Evolutionary conservation across 2,888 invertebrate genomes (phyloP).

Genomic region (Drosophila birchii): DNA sequence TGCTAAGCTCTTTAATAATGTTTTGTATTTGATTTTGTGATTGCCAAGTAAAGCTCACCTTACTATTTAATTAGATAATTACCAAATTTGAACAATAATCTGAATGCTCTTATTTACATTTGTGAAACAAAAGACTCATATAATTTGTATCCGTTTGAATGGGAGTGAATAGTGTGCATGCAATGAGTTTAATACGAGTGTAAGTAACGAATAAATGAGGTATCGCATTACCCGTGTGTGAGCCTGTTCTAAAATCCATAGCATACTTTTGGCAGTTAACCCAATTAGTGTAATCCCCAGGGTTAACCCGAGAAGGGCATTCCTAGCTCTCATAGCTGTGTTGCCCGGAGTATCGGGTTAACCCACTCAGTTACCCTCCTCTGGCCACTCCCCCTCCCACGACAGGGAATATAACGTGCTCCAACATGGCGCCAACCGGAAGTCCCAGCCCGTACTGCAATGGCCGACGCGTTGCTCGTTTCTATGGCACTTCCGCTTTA

Average conservation of each 20-base stretch:
- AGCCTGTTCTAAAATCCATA: not conserved
- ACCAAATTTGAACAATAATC: not conserved
- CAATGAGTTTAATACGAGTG: not conserved
- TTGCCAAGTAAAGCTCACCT: not conserved
- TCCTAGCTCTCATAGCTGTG: not conserved
- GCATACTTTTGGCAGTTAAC: not conserved
- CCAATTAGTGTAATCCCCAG: not conserved
- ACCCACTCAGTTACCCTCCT: not conserved
- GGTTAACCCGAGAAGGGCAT: not conserved
- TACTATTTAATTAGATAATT: not conserved
- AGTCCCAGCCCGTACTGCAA: constrained; percentile 51
- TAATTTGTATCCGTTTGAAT: not conserved
- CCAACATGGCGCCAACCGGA: constrained; percentile 60
- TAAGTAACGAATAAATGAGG: not conserved
- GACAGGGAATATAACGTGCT: constrained; percentile 25
- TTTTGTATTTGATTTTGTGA: not conserved
- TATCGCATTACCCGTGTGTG: not conserved
- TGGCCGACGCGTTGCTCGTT: constrained; percentile 43
- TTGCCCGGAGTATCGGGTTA: constrained; percentile 10
- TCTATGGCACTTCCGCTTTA: constrained; percentile 68
- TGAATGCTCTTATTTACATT: too few species aligned
- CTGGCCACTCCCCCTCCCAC: not conserved
- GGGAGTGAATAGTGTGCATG: not conserved
- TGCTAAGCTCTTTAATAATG: not conserved
- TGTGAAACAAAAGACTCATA: not conserved